Evolutionary conservation across 2,888 invertebrate species (phyloP).

Genomic region (Protonemura montana): DNA sequence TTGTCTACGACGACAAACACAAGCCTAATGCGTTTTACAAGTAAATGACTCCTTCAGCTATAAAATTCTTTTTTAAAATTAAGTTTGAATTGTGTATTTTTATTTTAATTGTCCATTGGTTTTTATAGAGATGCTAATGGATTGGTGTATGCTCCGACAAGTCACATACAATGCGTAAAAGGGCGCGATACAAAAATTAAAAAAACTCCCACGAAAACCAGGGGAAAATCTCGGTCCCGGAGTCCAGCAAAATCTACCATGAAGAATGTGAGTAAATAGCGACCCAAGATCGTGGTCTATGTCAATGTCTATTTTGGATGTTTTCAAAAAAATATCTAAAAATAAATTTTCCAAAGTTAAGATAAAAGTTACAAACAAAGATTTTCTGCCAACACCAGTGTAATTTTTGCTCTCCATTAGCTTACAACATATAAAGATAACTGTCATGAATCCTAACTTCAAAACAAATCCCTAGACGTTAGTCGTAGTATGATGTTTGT

Average conservation of each 20-base stretch:
- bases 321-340: too few relatives aligned
- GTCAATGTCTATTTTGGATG: too few relatives aligned
- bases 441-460: too few relatives aligned
- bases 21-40: conserved; percentile 33
- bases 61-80: not conserved
- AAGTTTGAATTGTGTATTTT: not conserved
- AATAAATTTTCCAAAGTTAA: too few relatives aligned
- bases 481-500: too few relatives aligned
- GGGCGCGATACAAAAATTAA: not conserved
- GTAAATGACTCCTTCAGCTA: not conserved
- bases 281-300: too few relatives aligned
- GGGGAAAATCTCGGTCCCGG: not conserved
- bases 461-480: too few relatives aligned
- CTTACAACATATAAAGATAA: too few relatives aligned
- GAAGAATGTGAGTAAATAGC: conserved; percentile 2
- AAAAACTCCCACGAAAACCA: not conserved
- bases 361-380: too few relatives aligned
- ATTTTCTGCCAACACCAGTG: too few relatives aligned
- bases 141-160: not conserved
- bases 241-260: not conserved
- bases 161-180: not conserved
- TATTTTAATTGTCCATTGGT: not conserved
- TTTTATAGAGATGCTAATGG: not conserved
- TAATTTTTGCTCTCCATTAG: too few relatives aligned
- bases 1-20: conserved; percentile 42